Conservation (phyloP, 2,797 vertebrate species). For the Columba guinea region DNA sequence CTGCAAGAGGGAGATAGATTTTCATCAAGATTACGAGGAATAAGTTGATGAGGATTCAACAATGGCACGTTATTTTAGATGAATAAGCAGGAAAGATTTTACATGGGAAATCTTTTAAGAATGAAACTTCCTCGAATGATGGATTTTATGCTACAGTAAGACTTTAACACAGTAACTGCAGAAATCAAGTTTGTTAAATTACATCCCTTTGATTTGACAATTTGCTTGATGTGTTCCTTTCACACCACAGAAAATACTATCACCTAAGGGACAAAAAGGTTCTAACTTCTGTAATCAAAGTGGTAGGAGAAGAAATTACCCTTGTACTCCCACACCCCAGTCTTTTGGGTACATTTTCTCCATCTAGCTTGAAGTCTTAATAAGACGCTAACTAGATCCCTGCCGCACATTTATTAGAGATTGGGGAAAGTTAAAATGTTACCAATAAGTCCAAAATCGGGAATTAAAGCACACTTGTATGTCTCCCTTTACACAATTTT, state of each 20-base stretch:
- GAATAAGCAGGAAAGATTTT: rapidly evolving
- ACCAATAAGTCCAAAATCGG: not conserved
- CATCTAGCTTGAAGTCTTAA: not conserved
- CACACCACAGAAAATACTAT: not conserved
- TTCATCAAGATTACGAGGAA: not conserved
- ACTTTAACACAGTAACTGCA: not conserved
- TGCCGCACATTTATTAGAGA: not conserved
- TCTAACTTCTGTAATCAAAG: not conserved
- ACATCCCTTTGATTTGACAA: not conserved
- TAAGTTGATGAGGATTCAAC: not conserved
- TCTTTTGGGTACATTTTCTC: not conserved
- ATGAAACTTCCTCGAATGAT: not conserved
- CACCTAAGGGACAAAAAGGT: not conserved
- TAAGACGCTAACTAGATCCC: not conserved
- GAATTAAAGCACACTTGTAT: not conserved
- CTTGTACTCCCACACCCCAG: not conserved
- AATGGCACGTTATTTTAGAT: not conserved
- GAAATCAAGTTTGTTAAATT: not conserved
- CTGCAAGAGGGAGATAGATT: constrained; percentile 72
- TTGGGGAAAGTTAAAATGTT: not conserved
- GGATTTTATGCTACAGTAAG: not conserved
- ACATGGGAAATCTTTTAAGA: not conserved
- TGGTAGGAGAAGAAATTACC: not conserved
- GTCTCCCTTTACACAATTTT: not conserved
- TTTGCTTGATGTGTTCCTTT: not conserved